Evolutionary conservation across 1,140 invertebrate genomes (phyloP).

Genomic region (Leptinotarsa defecta): DNA sequence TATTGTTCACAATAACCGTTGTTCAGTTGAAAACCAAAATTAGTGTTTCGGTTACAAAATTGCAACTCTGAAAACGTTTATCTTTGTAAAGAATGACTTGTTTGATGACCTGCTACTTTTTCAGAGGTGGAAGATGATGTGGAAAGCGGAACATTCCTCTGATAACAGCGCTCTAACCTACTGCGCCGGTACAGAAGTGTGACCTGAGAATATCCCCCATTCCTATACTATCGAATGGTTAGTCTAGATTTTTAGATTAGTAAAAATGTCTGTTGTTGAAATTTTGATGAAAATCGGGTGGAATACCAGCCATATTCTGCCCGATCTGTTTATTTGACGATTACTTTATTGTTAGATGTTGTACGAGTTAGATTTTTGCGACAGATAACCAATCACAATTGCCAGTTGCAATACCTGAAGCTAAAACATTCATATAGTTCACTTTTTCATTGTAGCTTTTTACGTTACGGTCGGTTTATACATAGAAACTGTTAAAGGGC

Average conservation of each 20-base stretch:
- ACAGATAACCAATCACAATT: background rate
- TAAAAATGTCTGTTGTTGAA: background rate
- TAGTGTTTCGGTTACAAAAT: too few relatives aligned
- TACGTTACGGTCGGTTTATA: too few relatives aligned
- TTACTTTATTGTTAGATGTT: constrained; percentile 29
- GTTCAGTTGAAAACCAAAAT: too few relatives aligned
- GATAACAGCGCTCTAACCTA: constrained; percentile 53
- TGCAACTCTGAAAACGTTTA: too few relatives aligned
- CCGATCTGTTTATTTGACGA: constrained; percentile 24
- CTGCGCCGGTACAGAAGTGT: constrained; percentile 56
- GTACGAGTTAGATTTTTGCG: background rate
- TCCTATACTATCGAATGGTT: constrained; percentile 55
- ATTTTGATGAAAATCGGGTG: constrained; percentile 9
- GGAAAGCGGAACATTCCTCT: constrained; percentile 53
- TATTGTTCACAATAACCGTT: background rate
- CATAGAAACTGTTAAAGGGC: background rate
- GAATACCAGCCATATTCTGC: constrained; percentile 38
- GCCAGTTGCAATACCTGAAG: too few relatives aligned
- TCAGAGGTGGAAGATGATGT: constrained; percentile 55
- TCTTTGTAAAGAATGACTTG: too few relatives aligned
- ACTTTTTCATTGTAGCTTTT: too few relatives aligned
- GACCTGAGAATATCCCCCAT: constrained; percentile 52
- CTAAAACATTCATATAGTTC: too few relatives aligned
- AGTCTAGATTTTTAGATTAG: constrained; percentile 43
- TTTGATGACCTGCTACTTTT: constrained; percentile 14